Conservation (phyloP, 2,797 vertebrate genomes). For the Enteromius mattozi region DNA sequence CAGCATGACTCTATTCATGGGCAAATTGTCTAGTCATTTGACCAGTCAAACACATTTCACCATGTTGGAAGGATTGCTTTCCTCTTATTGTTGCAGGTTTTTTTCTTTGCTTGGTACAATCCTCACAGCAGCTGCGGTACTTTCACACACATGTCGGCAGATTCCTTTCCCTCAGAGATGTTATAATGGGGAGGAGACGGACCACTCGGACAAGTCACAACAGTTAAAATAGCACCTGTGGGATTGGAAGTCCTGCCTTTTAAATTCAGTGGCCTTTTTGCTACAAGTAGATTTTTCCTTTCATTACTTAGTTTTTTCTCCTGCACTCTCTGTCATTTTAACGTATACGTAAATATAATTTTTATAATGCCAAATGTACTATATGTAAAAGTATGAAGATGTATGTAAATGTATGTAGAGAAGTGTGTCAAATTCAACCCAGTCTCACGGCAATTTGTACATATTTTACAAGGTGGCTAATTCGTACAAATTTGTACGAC, state of each 20-base stretch:
- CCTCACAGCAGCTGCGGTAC: constrained; percentile 6
- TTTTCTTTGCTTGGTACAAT: neutral
- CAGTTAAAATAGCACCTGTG: constrained; percentile 9
- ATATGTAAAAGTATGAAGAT: no score
- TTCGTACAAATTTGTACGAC: no score
- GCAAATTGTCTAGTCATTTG: constrained; percentile 69
- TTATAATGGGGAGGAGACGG: neutral
- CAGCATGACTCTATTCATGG: constrained; percentile 71
- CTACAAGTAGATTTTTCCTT: neutral
- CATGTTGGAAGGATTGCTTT: constrained; percentile 28
- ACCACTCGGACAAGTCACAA: neutral
- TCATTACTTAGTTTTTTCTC: neutral
- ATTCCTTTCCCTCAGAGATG: constrained; percentile 19
- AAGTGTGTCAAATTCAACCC: no score
- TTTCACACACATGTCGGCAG: constrained; percentile 2
- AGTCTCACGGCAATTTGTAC: no score
- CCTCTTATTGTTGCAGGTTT: constrained; percentile 10
- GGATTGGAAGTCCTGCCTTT: neutral
- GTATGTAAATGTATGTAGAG: no score
- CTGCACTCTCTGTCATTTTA: neutral
- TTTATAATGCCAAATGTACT: neutral
- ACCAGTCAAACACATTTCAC: constrained; percentile 38
- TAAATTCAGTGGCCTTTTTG: neutral
- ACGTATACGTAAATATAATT: neutral
- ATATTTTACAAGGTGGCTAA: no score